A percentile compares a stretch with the other conserved stretches of the same genome.
These are phyloP conservation scores for Yponomeuta plumbellus DNA, from an alignment of 2,888 invertebrate genomes.

Conservation along the genomic window DNA sequence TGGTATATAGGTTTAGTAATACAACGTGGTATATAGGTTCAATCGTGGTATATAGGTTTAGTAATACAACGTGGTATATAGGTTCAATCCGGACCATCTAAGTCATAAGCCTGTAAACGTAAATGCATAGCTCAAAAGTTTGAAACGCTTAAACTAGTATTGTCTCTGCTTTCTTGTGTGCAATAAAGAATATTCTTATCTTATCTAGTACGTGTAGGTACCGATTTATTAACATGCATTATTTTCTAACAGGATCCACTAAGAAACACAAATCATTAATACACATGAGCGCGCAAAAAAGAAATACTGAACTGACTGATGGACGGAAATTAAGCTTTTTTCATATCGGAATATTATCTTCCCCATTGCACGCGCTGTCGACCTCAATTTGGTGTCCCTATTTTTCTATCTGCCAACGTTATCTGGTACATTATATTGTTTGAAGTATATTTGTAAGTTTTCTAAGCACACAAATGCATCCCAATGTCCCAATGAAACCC, in stretches of 20 bases:
- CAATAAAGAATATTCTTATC: no score
- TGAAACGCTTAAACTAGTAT: no score
- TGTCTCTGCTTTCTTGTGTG: no score
- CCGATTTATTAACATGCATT: background rate
- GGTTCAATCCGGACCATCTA: no score
- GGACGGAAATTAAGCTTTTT: slow-evolving; percentile 23
- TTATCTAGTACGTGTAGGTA: background rate
- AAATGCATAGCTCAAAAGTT: no score
- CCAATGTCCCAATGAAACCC: background rate
- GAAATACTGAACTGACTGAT: slow-evolving; percentile 18
- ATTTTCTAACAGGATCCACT: background rate
- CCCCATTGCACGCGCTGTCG: background rate
- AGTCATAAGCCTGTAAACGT: no score
- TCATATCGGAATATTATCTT: background rate
- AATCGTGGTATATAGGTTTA: no score
- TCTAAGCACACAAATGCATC: background rate
- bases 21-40: no score
- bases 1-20: no score
- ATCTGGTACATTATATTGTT: background rate
- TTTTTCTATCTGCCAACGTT: slow-evolving; percentile 12
- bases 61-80: no score
- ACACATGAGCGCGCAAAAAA: background rate
- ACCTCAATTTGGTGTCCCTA: background rate
- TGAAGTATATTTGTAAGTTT: background rate
- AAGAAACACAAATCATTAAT: background rate